These are phyloP conservation scores for Capra hircus DNA, from an alignment of 2,113 vertebrate genomes.

Conservation along the genomic window DNA sequence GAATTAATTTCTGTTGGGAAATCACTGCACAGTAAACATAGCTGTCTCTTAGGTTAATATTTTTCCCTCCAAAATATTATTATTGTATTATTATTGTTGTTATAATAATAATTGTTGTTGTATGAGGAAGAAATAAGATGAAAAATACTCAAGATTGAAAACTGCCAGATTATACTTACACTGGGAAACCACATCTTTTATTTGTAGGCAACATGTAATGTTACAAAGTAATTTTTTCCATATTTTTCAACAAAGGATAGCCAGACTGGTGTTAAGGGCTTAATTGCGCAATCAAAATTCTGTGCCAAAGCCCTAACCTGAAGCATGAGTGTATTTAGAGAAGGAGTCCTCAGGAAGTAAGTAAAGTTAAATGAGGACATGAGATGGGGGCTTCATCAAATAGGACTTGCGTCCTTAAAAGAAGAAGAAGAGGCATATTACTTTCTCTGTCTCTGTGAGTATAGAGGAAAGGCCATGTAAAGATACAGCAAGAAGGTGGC, in stretches of 20 bases:
- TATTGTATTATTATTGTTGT: conserved; percentile 64
- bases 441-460: background rate
- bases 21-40: conserved; percentile 82
- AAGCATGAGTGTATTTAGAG: background rate
- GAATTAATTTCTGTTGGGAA: conserved; percentile 85
- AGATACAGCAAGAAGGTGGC: background rate
- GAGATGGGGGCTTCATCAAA: background rate
- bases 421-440: background rate
- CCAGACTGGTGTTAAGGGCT: background rate
- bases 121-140: conserved; percentile 43
- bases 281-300: background rate
- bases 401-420: background rate
- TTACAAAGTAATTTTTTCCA: background rate
- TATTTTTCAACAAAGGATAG: background rate
- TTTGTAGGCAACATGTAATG: conserved; percentile 32
- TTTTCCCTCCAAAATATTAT: conserved; percentile 72
- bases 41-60: conserved; percentile 74
- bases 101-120: conserved; percentile 50
- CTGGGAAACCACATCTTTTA: conserved; percentile 48
- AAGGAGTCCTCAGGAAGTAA: background rate
- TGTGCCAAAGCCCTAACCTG: background rate
- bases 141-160: conserved; percentile 30
- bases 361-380: background rate
- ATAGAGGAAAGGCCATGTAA: background rate
- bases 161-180: conserved; percentile 32